These are phyloP conservation scores for Drosophila buzzatii DNA, from an alignment of 2,888 invertebrate genomes.

Conservation along the genomic window DNA sequence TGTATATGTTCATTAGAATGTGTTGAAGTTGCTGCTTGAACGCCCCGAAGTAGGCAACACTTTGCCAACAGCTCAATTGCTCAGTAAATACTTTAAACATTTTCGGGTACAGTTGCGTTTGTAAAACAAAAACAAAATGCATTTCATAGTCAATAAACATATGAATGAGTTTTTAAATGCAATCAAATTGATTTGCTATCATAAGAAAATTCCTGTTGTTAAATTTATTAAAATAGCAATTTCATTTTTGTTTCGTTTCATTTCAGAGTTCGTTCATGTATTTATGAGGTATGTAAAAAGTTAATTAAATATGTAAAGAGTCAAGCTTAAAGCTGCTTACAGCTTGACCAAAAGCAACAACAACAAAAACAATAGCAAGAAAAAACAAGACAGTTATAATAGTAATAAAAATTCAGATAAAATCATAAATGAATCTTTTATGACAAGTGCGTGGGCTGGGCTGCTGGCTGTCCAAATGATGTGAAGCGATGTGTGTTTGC, in stretches of 20 bases:
- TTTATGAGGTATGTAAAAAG: constrained; percentile 70
- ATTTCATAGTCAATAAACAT: neutral
- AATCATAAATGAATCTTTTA: constrained; percentile 76
- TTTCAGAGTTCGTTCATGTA: constrained; percentile 68
- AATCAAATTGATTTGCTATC: neutral
- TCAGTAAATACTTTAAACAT: neutral
- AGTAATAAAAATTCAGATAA: constrained; percentile 42
- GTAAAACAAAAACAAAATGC: neutral
- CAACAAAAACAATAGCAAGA: neutral
- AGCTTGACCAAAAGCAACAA: constrained; percentile 30
- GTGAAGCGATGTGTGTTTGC: constrained; percentile 21
- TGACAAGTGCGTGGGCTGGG: constrained; percentile 75
- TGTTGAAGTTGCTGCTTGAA: constrained; percentile 58
- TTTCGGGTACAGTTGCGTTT: constrained; percentile 48
- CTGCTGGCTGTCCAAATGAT: constrained; percentile 53
- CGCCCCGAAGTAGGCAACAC: constrained; percentile 78
- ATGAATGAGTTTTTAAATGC: constrained; percentile 10
- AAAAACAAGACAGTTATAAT: constrained; percentile 10
- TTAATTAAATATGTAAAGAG: constrained; percentile 23
- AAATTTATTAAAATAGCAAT: constrained; percentile 17
- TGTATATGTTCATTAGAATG: constrained; percentile 72
- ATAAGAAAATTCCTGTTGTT: neutral
- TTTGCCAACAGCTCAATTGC: constrained; percentile 40
- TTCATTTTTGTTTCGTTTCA: constrained; percentile 6
- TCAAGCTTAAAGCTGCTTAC: constrained; percentile 66